Evolutionary conservation across 2,888 invertebrate genomes (phyloP), one percentile per base, ranked within the genome.

Genomic region (Atherix ibis): DNA sequence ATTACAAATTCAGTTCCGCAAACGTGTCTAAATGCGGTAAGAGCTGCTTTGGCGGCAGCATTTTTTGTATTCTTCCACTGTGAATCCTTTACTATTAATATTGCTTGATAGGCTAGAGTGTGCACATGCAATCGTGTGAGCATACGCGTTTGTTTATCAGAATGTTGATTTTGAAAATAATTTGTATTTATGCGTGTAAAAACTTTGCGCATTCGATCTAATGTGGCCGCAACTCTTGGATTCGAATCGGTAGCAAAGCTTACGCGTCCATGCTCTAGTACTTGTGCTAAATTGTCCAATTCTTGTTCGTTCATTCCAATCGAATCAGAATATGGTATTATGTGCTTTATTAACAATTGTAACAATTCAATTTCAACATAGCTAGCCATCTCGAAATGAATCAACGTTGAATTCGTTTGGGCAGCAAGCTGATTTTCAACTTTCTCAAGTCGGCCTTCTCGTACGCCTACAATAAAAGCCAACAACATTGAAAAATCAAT

Each of bases 261-360:
- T 5, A 83, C 71, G 46, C 76, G 72, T 3, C 79, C 80, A 48
- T 71, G 65, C 39, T 71, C 66, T 33, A 84, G 56, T 4, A 81
- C 69, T 52, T 75, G 76, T 38, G 73, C 67, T 6, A 87, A 56
- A 59, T 84, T 87, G 1, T 78, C 73, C 34, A 85, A 61, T 58
- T 87, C 87, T 58, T 87, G 85, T 51, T 87, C 87, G 50, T 87
- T 87, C 83, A 85, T 84, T 3, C 87, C 87, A 4, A 85, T 63
- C 1, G 85, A 85, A 52, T 87, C 82, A 1, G 78, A 70, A 49
- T 70, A 75, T 1, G 81, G 79, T 40, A 85, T 62, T 1, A 87
- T 68, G 44, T 70, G 65, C 4, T 73, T 65, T 1, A 71, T 67
- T 1, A 87, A 56, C 30, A 79, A 73, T 35, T 67, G 61, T 8